Evolutionary conservation across 2,888 invertebrate genomes (phyloP).

Genomic region (Labia minor): DNA sequence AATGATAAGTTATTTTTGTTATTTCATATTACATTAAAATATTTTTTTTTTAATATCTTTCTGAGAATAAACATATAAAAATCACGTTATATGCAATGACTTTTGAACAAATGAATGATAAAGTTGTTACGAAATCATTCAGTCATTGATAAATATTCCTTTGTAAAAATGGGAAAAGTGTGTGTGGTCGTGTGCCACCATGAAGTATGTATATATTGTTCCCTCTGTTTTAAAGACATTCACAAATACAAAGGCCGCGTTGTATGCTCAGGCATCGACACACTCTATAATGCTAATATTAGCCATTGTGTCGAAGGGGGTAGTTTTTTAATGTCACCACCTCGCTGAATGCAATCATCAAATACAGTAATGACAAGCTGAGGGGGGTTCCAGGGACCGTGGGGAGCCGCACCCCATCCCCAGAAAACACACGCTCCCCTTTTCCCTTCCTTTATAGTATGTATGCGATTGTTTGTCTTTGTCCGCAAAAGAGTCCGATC

Average conservation of each 20-base stretch:
- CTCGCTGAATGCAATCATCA: neutral
- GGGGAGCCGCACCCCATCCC: neutral
- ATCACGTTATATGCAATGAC: too few species aligned
- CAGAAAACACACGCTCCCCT: neutral
- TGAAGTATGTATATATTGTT: neutral
- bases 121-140: neutral
- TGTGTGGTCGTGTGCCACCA: neutral
- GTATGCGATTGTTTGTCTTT: neutral
- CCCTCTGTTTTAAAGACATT: slow-evolving; percentile 13
- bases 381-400: neutral
- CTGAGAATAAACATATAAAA: too few species aligned
- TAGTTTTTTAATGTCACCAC: slow-evolving; percentile 13
- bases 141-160: slow-evolving; percentile 13
- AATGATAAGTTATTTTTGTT: too few species aligned
- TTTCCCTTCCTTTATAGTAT: neutral
- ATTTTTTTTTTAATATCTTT: too few species aligned
- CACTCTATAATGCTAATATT: slow-evolving; percentile 5
- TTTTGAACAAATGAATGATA: neutral
- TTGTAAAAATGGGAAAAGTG: neutral
- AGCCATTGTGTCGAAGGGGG: slow-evolving; percentile 5
- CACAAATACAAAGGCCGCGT: neutral
- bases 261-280: neutral
- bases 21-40: too few species aligned
- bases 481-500: neutral
- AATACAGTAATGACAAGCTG: slow-evolving; percentile 2